Percentiles rank a stretch among this genome's conserved stretches.
Evolutionary conservation across 1,140 invertebrate species (phyloP).

Genomic region (Micrasema minimum): DNA sequence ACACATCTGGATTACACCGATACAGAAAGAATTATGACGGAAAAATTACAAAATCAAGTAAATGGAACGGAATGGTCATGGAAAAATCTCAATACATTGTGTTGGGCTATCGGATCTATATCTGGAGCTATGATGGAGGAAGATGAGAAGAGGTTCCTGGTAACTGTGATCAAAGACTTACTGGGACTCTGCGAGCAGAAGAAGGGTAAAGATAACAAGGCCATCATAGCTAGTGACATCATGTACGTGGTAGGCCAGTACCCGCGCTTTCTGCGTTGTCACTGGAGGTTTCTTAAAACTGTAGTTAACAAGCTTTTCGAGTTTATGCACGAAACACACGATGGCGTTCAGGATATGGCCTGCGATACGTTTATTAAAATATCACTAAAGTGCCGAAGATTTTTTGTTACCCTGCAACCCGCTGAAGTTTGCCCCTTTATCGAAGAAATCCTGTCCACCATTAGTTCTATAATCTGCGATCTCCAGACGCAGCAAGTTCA

Average conservation of each 20-base stretch:
- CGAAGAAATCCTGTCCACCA: conserved; percentile 96
- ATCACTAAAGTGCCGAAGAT: conserved; percentile 96
- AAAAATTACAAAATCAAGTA: conserved; percentile 98
- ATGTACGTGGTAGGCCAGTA: conserved; percentile 99
- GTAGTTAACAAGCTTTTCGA: conserved; percentile 99
- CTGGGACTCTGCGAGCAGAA: conserved; percentile 99
- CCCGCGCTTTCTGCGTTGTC: conserved; percentile 97
- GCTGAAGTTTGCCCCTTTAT: conserved; percentile 98
- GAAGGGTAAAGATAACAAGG: conserved; percentile 99
- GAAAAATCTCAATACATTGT: conserved; percentile 99
- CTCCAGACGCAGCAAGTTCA: conserved; percentile 99
- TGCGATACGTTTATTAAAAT: conserved; percentile 99
- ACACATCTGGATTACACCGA: conserved; percentile 98
- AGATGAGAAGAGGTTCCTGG: conserved; percentile 98
- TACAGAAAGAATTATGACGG: conserved; percentile 99
- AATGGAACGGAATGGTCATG: conserved; percentile 99
- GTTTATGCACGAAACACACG: conserved; percentile 99
- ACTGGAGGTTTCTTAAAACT: conserved; percentile 99
- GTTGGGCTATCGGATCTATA: conserved; percentile 99
- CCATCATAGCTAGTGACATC: conserved; percentile 99
- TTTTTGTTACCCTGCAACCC: conserved; percentile 97
- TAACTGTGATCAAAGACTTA: conserved; percentile 99
- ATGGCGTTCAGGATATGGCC: conserved; percentile 99
- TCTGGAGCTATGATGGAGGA: conserved; percentile 99
- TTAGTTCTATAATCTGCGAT: conserved; percentile 98